Percentiles rank a stretch among this genome's conserved stretches.
phyloP scores from a whole-genome alignment of 2,888 invertebrate genomes.

The Eupeodes latifasciatus region DNA sequence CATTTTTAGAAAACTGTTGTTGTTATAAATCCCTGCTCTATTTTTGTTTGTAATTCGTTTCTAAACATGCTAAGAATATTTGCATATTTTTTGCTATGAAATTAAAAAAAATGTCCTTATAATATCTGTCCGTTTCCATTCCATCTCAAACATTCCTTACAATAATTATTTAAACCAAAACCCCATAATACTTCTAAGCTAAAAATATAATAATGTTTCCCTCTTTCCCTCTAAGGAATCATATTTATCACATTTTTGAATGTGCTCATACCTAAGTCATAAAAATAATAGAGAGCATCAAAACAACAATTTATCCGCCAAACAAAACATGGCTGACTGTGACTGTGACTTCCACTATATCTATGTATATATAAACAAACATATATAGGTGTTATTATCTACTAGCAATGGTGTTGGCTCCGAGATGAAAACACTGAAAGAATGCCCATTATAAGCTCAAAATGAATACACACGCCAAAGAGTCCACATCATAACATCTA shows the following conservation, averaged over 20 bases:
- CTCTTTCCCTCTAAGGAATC: conserved; percentile 13
- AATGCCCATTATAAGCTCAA: conserved; percentile 23
- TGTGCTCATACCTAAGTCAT: conserved; percentile 11
- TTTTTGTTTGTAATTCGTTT: too few relatives aligned
- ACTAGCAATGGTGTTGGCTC: background rate
- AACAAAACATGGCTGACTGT: conserved; percentile 5
- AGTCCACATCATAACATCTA: background rate
- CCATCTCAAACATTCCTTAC: background rate
- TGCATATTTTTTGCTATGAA: too few relatives aligned
- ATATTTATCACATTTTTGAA: conserved; percentile 27
- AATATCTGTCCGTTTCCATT: too few relatives aligned
- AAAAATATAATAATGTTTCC: background rate
- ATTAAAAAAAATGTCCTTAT: background rate
- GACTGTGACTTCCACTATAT: background rate
- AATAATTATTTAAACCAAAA: background rate
- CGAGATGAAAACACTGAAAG: conserved; percentile 12
- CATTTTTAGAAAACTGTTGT: too few relatives aligned
- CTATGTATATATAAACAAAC: background rate
- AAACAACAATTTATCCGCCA: conserved; percentile 25
- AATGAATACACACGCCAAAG: conserved; percentile 7
- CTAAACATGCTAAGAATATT: too few relatives aligned
- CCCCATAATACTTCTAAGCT: background rate
- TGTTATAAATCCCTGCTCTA: too few relatives aligned
- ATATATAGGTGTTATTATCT: too few relatives aligned
- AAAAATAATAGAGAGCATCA: conserved; percentile 21